These are phyloP conservation scores for Pipistrellus nathusii DNA, from an alignment of 2,797 vertebrate genomes.

Conservation along the genomic window DNA sequence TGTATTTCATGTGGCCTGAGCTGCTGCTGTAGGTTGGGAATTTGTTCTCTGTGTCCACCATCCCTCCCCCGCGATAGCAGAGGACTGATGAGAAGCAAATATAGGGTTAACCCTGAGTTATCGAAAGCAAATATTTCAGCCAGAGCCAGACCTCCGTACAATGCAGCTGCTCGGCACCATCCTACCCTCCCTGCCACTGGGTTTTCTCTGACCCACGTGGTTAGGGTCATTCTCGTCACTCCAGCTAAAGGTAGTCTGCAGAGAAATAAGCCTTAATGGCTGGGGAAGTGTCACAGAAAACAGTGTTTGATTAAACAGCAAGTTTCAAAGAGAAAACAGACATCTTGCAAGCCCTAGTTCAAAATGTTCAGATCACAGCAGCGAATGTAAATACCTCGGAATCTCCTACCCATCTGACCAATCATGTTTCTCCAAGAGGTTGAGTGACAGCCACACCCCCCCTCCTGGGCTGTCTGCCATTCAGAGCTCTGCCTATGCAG, in stretches of 20 bases:
- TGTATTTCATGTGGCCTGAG: not conserved
- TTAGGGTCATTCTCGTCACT: no score
- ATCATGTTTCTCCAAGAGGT: not conserved
- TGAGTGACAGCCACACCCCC: no score
- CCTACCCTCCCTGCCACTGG: no score
- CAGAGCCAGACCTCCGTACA: not conserved
- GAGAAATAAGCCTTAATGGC: not conserved
- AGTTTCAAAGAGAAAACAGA: not conserved
- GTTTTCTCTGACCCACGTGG: not conserved
- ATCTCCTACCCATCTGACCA: not conserved
- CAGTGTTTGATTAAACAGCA: no score
- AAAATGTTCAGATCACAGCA: not conserved
- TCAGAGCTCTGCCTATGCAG: not conserved
- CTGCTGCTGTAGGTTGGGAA: not conserved
- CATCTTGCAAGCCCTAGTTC: not conserved
- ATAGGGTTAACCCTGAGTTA: rapidly evolving
- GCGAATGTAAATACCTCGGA: not conserved
- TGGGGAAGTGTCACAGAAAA: not conserved
- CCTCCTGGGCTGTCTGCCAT: not conserved
- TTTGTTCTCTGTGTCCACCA: not conserved
- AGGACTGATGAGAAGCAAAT: not conserved
- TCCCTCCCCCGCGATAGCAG: rapidly evolving
- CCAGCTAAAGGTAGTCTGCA: not conserved
- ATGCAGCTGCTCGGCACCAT: not conserved
- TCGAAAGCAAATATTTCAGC: not conserved